Conservation (phyloP, 92 coral and sea anemone species). For the Pocillopora meandrina region DNA sequence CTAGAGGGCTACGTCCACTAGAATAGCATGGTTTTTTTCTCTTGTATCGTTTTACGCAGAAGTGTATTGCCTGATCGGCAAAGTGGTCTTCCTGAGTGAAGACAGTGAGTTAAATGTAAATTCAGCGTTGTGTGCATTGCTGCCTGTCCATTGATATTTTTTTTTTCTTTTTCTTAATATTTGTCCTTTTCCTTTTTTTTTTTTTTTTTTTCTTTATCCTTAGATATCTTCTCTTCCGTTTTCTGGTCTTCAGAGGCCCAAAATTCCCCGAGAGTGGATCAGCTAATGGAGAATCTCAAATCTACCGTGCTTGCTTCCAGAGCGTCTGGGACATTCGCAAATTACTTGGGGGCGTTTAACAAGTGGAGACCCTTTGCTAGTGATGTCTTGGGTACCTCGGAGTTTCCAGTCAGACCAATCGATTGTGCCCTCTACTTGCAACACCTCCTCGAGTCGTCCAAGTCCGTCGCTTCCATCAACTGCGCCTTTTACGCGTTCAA, state of each 20-base stretch:
- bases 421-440: conserved; percentile 35
- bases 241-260: background rate
- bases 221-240: no score
- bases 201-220: no score
- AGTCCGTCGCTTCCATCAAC: conserved; percentile 42
- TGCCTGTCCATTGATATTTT: no score
- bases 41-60: no score
- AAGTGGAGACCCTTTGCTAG: conserved; percentile 32
- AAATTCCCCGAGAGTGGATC: conserved; percentile 9
- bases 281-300: background rate
- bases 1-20: no score
- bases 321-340: conserved; percentile 27
- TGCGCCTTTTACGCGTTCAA: conserved; percentile 30
- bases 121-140: no score
- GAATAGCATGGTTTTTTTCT: no score
- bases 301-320: conserved; percentile 34
- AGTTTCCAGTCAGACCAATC: conserved; percentile 41
- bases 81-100: no score
- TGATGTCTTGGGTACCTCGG: conserved; percentile 20
- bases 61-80: no score
- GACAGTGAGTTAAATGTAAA: no score
- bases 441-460: conserved; percentile 30
- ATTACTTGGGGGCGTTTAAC: conserved; percentile 36
- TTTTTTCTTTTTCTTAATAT: no score
- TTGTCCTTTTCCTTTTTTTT: no score